Percentiles rank a stretch among this genome's conserved stretches.
phyloP scores from a whole-genome alignment of 2,113 vertebrate genomes.

The Gymnobelideus leadbeateri region DNA sequence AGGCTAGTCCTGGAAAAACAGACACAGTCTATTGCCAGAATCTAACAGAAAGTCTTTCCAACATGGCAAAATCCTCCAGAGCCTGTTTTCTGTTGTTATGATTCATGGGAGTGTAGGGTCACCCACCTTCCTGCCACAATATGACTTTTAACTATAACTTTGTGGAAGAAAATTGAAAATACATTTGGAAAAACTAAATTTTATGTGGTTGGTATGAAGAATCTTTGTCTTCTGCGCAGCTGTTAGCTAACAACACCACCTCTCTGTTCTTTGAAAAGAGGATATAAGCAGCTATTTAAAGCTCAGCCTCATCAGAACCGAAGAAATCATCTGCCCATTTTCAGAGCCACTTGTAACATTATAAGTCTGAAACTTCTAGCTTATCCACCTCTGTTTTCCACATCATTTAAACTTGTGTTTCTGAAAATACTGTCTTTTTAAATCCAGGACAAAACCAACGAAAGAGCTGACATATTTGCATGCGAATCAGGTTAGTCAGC shows the following conservation, averaged over 20 bases:
- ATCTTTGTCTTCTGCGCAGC: conserved; percentile 27
- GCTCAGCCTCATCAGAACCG: background rate
- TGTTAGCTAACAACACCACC: conserved; percentile 4
- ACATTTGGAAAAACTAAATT: conserved; percentile 27
- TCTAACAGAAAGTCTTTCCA: background rate
- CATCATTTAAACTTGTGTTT: conserved; percentile 41
- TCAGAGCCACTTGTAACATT: conserved; percentile 18
- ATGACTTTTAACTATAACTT: background rate
- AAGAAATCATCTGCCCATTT: background rate
- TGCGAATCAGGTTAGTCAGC: conserved; percentile 42
- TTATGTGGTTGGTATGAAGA: conserved; percentile 40
- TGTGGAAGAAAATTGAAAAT: background rate
- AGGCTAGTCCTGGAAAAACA: background rate
- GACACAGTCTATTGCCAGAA: background rate
- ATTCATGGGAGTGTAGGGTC: background rate
- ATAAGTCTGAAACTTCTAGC: conserved; percentile 14
- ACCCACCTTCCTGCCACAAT: background rate
- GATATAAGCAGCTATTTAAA: conserved; percentile 26
- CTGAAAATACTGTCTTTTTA: conserved; percentile 54
- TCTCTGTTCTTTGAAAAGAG: conserved; percentile 37
- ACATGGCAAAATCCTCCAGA: background rate
- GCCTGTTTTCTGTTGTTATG: background rate
- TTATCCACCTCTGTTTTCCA: conserved; percentile 33
- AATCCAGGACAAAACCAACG: conserved; percentile 25
- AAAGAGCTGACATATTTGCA: conserved; percentile 53